Evolutionary conservation across 2,113 vertebrate species (phyloP).

Genomic region (Lanius collurio): DNA sequence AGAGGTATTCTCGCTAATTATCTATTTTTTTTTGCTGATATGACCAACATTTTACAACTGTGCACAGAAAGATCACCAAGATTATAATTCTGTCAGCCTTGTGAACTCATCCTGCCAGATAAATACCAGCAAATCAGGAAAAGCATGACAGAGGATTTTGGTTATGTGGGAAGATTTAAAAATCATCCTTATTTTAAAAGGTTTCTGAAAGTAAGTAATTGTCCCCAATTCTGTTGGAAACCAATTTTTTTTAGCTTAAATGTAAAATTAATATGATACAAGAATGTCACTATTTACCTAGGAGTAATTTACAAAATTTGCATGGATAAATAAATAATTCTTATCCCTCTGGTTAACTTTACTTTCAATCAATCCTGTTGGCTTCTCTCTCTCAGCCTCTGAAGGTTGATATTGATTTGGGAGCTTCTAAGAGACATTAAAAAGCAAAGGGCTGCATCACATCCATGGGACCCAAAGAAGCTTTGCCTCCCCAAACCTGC

Average conservation of each 20-base stretch:
- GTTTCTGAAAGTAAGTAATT: neutral
- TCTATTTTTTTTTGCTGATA: neutral
- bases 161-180: neutral
- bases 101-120: neutral
- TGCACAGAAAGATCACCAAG: neutral
- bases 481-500: neutral
- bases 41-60: neutral
- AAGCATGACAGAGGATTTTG: neutral
- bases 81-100: neutral
- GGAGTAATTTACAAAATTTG: neutral
- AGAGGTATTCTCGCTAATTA: neutral
- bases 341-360: neutral
- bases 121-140: neutral
- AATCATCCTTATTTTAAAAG: neutral
- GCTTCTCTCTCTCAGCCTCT: neutral
- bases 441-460: neutral
- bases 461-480: neutral
- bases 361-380: neutral
- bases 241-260: neutral
- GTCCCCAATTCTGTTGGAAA: neutral
- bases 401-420: rapidly evolving
- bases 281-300: rapidly evolving
- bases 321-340: neutral
- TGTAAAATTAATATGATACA: rapidly evolving
- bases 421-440: neutral